Base-by-base conservation (phyloP, 2,797 vertebrate species). In the Naso thynnoides region DNA sequence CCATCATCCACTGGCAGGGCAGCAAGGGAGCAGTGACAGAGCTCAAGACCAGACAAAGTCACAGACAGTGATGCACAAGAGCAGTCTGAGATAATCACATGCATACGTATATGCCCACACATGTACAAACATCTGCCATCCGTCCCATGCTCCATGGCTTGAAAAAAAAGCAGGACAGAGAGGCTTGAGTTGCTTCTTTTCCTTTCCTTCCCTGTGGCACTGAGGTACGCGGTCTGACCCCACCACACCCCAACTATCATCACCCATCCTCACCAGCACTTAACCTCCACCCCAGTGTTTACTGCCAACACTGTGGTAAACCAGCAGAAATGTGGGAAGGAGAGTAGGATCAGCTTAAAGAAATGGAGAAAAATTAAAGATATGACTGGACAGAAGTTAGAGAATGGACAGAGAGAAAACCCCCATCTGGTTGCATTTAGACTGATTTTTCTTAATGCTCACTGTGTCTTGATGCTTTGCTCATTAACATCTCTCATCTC, bases 401-500 rank as follows among this genome's bases (percentile, higher is more conserved):
- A 73, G n/a, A n/a, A n/a, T 61, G 72, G 54, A 78, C 58, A 70
- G 82, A 78, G 55, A 81, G 70, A 70, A 57, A 53, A 68, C 33
- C 11, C 5, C 82, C 93, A 94, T 93, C 92, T 95, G 91, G 89
- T 88, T 88, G 82, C 78, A 44, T 89, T 92, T 91, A 93, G 65
- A 55, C 73, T 38, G 61, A n/a, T 75, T 49, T 76, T 73, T 76
- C 73, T 84, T 70, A 49, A 56, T 70, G 61, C 72, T 60, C 33
- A 36, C 56, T 54, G 44, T 61, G 27, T 65, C 54, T 76, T 53
- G 62, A 87, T 91, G 81, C 81, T 90, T 91, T 87, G 73, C 83
- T 88, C 83, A 83, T 91, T 89, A 91, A 73, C 61, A 71, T 84
- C 41, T 58, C 69, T 79, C 70, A 70, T 74, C 79, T 45, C 47